Conservation (phyloP, 2,113 vertebrate species). For the Leucosticte australis region DNA sequence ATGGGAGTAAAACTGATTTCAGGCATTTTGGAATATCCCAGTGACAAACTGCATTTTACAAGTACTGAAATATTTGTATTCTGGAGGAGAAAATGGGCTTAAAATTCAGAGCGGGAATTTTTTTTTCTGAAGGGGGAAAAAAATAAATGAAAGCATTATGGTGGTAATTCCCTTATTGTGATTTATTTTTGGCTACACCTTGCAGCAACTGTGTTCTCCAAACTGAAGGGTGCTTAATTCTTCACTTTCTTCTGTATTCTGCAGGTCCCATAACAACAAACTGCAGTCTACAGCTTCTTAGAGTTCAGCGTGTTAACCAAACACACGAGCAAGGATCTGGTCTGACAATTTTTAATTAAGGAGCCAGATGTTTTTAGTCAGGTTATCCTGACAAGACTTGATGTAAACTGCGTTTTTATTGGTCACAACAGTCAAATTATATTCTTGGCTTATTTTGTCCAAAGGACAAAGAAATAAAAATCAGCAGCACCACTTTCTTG, state of each 20-base stretch:
- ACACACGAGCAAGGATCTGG: conserved; percentile 81
- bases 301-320: conserved; percentile 82
- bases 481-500: conserved; percentile 80
- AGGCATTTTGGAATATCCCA: conserved; percentile 40
- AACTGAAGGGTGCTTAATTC: conserved; percentile 80
- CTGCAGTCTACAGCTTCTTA: conserved; percentile 95
- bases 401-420: conserved; percentile 80
- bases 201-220: conserved; percentile 65
- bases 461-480: conserved; percentile 83
- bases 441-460: conserved; percentile 84
- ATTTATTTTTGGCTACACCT: conserved; percentile 74
- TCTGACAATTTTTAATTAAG: conserved; percentile 81
- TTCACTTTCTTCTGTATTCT: conserved; percentile 87
- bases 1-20: conserved; percentile 31
- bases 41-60: conserved; percentile 21
- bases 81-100: background rate
- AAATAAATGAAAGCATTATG: conserved; percentile 63
- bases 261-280: conserved; percentile 99
- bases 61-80: conserved; percentile 3
- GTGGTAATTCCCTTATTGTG: conserved; percentile 68
- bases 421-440: conserved; percentile 77
- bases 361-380: conserved; percentile 80
- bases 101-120: background rate
- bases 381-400: conserved; percentile 78
- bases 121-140: background rate